Evolutionary conservation across 1,140 invertebrate species (phyloP).

Genomic region (Halyomorpha halys): DNA sequence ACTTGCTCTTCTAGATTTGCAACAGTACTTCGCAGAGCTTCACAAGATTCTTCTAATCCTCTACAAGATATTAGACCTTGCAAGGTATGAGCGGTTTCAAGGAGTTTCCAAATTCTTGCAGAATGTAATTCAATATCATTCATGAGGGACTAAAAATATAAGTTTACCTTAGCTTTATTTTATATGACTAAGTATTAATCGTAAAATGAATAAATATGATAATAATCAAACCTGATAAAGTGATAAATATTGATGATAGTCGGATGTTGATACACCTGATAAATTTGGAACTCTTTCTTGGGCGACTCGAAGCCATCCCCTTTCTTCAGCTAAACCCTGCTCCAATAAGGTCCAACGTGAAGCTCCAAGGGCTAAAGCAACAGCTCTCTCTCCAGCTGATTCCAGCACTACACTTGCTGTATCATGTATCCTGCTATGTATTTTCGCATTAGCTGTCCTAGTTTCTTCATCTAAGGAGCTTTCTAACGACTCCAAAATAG

Average conservation of each 20-base stretch:
- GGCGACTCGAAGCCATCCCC: constrained; percentile 67
- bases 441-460: constrained; percentile 52
- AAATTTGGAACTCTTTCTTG: constrained; percentile 69
- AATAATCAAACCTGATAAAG: constrained; percentile 48
- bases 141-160: constrained; percentile 48
- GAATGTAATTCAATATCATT: constrained; percentile 66
- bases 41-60: constrained; percentile 56
- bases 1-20: constrained; percentile 60
- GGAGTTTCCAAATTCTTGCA: constrained; percentile 57
- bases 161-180: too few relatives aligned
- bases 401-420: constrained; percentile 63
- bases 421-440: constrained; percentile 66
- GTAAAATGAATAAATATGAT: too few relatives aligned
- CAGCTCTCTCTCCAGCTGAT: constrained; percentile 61
- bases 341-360: constrained; percentile 70
- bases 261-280: constrained; percentile 61
- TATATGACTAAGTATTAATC: too few relatives aligned
- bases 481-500: constrained; percentile 72
- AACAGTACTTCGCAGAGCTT: constrained; percentile 55
- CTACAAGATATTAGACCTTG: constrained; percentile 60
- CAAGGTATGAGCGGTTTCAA: constrained; percentile 59
- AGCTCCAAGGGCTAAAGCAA: constrained; percentile 69
- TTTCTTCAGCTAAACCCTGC: constrained; percentile 69
- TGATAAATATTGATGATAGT: constrained; percentile 73
- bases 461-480: constrained; percentile 70